Percentiles rank a stretch among this genome's conserved stretches.
These are phyloP conservation scores for Actinia tenebrosa DNA, from an alignment of 64 coral and sea anemone species.

Conservation along the genomic window DNA sequence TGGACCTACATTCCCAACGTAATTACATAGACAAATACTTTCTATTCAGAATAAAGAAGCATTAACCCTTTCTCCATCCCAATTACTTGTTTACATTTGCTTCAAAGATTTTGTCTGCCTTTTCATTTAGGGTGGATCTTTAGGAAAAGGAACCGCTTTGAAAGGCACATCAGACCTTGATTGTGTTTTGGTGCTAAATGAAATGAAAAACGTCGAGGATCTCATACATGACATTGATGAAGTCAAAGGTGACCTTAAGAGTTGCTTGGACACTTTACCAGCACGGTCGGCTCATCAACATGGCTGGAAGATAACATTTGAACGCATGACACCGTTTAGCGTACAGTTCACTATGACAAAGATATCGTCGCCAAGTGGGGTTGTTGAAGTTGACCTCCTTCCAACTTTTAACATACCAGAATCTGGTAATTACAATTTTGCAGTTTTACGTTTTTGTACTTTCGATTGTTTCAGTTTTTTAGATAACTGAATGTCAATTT, in stretches of 20 bases:
- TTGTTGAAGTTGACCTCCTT: background rate
- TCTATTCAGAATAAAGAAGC: too few relatives aligned
- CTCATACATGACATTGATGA: background rate
- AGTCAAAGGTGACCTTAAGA: background rate
- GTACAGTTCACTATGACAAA: background rate
- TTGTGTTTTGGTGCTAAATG: background rate
- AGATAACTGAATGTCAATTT: too few relatives aligned
- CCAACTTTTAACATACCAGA: background rate
- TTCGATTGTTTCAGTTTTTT: too few relatives aligned
- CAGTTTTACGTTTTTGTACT: too few relatives aligned
- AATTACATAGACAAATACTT: too few relatives aligned
- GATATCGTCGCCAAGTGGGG: background rate
- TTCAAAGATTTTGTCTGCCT: too few relatives aligned
- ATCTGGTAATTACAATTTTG: background rate
- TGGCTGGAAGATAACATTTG: background rate
- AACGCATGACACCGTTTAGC: background rate
- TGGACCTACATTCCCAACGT: too few relatives aligned
- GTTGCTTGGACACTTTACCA: background rate
- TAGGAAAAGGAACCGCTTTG: background rate
- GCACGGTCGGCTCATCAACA: background rate
- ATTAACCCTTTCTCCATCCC: too few relatives aligned
- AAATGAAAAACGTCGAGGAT: background rate
- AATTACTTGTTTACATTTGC: too few relatives aligned
- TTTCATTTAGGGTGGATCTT: too few relatives aligned
- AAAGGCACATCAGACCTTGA: background rate